These are phyloP conservation scores for Channa striata DNA, from an alignment of 2,797 vertebrate species.

Conservation along the genomic window DNA sequence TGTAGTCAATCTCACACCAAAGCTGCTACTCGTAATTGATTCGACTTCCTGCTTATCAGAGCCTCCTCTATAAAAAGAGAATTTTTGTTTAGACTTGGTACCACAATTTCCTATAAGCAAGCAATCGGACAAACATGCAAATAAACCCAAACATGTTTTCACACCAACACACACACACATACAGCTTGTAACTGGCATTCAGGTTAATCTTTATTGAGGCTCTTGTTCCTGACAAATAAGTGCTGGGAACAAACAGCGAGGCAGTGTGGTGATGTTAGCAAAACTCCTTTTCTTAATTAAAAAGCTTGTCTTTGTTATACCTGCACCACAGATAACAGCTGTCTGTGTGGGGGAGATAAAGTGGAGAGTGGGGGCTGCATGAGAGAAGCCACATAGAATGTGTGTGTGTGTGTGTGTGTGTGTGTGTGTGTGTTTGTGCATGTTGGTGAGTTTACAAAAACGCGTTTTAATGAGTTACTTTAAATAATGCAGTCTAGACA, in stretches of 20 bases:
- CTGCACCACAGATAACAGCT: slow-evolving; percentile 36
- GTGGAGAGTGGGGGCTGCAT: background rate
- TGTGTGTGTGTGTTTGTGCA: slow-evolving; percentile 19
- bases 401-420: slow-evolving; percentile 9
- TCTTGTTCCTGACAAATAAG: slow-evolving; percentile 20
- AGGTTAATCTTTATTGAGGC: slow-evolving; percentile 45
- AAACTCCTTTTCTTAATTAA: slow-evolving; percentile 66
- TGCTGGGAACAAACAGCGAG: slow-evolving; percentile 27
- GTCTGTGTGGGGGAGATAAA: slow-evolving; percentile 38
- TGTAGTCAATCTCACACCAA: no score
- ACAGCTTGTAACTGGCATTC: slow-evolving; percentile 21
- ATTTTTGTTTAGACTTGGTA: no score
- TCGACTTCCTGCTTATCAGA: no score
- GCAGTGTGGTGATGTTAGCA: slow-evolving; percentile 22
- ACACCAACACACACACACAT: no score
- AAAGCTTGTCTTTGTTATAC: slow-evolving; percentile 52
- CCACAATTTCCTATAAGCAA: no score
- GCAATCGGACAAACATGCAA: no score
- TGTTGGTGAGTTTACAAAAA: background rate
- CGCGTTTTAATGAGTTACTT: no score
- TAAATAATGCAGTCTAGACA: background rate
- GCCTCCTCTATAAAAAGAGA: no score
- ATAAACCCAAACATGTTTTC: no score
- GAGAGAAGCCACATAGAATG: background rate
- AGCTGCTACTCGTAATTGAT: no score